These are phyloP conservation scores for Atrichornis clamosus DNA, from an alignment of 2,113 vertebrate genomes.

Conservation along the genomic window DNA sequence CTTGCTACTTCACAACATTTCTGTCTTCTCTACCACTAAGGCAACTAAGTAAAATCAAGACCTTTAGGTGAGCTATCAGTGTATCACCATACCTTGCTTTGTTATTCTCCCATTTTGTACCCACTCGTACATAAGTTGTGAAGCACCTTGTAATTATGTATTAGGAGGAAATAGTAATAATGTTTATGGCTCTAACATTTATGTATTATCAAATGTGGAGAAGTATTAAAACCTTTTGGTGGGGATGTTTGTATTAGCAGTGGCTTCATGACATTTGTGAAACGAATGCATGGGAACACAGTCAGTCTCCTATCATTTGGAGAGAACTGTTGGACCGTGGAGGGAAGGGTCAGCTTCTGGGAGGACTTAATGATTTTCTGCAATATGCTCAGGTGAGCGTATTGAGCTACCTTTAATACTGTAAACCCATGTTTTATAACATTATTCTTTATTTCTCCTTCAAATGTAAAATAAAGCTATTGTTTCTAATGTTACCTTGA, in stretches of 20 bases:
- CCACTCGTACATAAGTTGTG: not conserved
- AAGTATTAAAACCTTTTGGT: not conserved
- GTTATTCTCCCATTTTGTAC: not conserved
- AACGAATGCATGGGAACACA: constrained; percentile 83
- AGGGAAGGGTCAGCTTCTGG: constrained; percentile 85
- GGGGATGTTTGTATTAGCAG: constrained; percentile 66
- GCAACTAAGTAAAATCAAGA: not conserved
- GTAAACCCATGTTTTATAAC: not conserved
- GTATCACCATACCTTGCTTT: not conserved
- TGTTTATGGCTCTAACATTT: not conserved
- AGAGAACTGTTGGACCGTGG: constrained; percentile 88
- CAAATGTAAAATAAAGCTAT: not conserved
- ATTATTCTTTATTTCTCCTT: not conserved
- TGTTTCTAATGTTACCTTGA: not conserved
- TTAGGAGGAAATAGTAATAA: not conserved
- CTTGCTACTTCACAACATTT: not conserved
- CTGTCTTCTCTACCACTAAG: not conserved
- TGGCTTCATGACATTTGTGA: constrained; percentile 83
- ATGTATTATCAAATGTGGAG: not conserved
- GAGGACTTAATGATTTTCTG: constrained; percentile 87
- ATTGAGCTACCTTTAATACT: not conserved
- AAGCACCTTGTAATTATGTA: not conserved
- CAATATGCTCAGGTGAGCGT: constrained; percentile 84
- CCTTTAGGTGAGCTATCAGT: not conserved
- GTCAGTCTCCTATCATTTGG: constrained; percentile 86